Conservation (phyloP, 2,888 invertebrate species). For the Chrysolina americana region DNA sequence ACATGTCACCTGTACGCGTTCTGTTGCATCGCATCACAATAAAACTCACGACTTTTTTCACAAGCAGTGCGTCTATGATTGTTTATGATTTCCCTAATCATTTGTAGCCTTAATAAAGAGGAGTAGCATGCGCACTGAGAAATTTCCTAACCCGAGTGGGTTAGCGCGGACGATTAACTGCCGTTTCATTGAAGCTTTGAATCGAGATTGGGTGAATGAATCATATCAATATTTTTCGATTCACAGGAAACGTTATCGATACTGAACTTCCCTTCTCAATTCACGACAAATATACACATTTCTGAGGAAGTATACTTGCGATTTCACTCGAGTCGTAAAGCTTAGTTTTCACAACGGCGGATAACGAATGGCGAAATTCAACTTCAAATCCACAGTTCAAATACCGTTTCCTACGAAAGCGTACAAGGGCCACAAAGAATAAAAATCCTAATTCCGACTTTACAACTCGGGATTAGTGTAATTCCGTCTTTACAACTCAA, state of each 20-base stretch:
- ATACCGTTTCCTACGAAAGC: too few relatives aligned
- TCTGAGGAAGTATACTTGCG: not conserved
- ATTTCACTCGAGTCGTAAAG: not conserved
- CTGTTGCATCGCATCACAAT: slow-evolving; percentile 32
- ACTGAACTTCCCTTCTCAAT: not conserved
- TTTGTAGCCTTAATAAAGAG: slow-evolving; percentile 45
- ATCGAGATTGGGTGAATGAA: not conserved
- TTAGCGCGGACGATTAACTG: slow-evolving; percentile 38
- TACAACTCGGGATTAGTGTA: too few relatives aligned
- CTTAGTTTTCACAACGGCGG: too few relatives aligned
- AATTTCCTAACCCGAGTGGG: slow-evolving; percentile 35
- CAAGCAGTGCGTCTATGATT: slow-evolving; percentile 44
- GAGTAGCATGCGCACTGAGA: slow-evolving; percentile 43
- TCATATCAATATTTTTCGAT: not conserved
- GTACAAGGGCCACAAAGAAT: too few relatives aligned
- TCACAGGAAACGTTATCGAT: not conserved
- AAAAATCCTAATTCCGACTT: too few relatives aligned
- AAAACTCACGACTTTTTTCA: slow-evolving; percentile 42
- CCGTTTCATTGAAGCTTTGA: not conserved
- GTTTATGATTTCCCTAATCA: slow-evolving; percentile 51
- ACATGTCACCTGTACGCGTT: slow-evolving; percentile 43
- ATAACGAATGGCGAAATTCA: too few relatives aligned
- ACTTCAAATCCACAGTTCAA: too few relatives aligned
- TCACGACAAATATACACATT: not conserved
- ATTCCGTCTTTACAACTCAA: too few relatives aligned